Evolutionary conservation across 2,888 invertebrate species (phyloP).

Genomic region (Masnerella sp.): DNA sequence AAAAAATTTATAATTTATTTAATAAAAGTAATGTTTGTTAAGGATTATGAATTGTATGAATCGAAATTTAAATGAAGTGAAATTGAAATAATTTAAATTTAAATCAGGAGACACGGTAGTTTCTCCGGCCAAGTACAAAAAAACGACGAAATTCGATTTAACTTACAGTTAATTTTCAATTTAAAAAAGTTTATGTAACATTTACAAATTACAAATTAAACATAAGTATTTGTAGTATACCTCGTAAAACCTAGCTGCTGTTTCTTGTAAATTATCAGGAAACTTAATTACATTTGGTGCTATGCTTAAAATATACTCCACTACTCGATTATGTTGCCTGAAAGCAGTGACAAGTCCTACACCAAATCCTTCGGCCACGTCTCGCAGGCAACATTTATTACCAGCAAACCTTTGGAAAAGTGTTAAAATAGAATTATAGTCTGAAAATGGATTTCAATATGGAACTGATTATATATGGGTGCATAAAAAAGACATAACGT

Average conservation of each 20-base stretch:
- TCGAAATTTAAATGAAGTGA: too few relatives aligned
- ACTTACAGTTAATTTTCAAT: too few relatives aligned
- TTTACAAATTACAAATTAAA: too few relatives aligned
- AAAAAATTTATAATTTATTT: background rate
- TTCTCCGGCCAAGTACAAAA: background rate
- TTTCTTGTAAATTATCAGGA: slow-evolving; percentile 1
- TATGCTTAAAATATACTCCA: background rate
- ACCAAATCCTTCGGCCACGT: background rate
- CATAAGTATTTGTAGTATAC: too few relatives aligned
- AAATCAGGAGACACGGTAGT: background rate
- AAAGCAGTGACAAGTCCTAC: slow-evolving; percentile 1
- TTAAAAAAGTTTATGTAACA: too few relatives aligned
- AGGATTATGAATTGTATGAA: too few relatives aligned
- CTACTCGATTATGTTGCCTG: background rate
- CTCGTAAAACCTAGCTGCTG: background rate
- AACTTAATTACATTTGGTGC: slow-evolving; percentile 8
- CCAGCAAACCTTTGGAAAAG: background rate
- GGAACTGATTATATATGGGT: too few relatives aligned
- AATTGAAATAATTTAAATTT: too few relatives aligned
- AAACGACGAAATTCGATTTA: too few relatives aligned
- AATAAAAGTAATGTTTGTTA: background rate
- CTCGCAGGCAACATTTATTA: slow-evolving; percentile 7
- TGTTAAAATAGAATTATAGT: too few relatives aligned
- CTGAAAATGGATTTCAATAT: too few relatives aligned
- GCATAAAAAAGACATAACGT: too few relatives aligned